phyloP scores from a whole-genome alignment of 2,888 invertebrate species.

The Himalopsyche tibetana region DNA sequence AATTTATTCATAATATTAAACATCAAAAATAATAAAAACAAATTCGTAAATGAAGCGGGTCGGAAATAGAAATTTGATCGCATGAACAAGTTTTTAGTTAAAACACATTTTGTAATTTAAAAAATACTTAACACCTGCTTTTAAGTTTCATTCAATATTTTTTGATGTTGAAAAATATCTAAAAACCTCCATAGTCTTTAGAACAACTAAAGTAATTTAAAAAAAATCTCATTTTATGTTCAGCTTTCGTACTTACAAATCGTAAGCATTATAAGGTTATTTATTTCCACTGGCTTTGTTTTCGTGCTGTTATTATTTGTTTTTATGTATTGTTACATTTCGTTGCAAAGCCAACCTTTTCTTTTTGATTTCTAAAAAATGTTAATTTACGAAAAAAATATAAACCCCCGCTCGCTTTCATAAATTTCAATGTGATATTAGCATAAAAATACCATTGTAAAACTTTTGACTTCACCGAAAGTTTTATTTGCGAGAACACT shows the following conservation, averaged over 20 bases:
- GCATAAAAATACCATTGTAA: constrained; percentile 53
- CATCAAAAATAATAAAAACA: too few relatives aligned
- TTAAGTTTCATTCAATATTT: background rate
- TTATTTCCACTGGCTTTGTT: constrained; percentile 10
- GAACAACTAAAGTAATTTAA: constrained; percentile 8
- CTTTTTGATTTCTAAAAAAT: constrained; percentile 39
- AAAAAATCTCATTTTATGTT: constrained; percentile 1
- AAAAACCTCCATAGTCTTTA: background rate
- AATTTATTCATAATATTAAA: too few relatives aligned
- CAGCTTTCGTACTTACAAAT: background rate
- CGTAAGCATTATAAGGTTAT: constrained; percentile 33
- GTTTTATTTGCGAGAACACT: constrained; percentile 35
- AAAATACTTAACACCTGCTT: too few relatives aligned
- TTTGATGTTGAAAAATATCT: background rate
- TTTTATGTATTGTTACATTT: constrained; percentile 27
- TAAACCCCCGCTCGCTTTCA: constrained; percentile 5
- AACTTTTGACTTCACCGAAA: constrained; percentile 47
- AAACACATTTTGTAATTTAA: too few relatives aligned
- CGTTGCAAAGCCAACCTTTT: background rate
- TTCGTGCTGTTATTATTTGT: constrained; percentile 33
- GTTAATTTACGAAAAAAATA: background rate
- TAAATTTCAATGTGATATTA: constrained; percentile 41
- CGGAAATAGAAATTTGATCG: too few relatives aligned
- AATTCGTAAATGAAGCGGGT: too few relatives aligned
- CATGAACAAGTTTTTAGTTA: too few relatives aligned